phyloP scores from a whole-genome alignment of 1,140 invertebrate species.

The Subanguina moxae region DNA sequence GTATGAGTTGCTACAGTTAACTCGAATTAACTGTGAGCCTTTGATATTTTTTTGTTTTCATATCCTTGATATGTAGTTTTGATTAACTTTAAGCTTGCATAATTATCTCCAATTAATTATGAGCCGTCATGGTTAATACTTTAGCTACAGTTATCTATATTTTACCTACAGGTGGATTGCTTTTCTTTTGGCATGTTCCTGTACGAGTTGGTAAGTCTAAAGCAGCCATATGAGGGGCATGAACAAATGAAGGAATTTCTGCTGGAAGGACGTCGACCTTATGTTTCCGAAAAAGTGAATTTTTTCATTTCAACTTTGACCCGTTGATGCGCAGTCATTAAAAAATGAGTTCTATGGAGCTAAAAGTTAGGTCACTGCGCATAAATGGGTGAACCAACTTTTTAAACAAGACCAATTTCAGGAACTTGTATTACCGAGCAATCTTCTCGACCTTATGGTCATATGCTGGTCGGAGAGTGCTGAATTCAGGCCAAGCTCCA shows the following conservation, averaged over 20 bases:
- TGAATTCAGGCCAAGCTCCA: conserved; percentile 79
- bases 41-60: too few relatives aligned
- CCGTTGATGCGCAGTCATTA: too few relatives aligned
- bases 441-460: conserved; percentile 88
- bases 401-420: conserved; percentile 50
- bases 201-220: conserved; percentile 86
- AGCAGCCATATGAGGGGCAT: conserved; percentile 87
- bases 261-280: conserved; percentile 83
- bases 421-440: conserved; percentile 74
- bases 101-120: too few relatives aligned
- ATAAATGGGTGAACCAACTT: too few relatives aligned
- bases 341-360: too few relatives aligned
- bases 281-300: conserved; percentile 71
- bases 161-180: conserved; percentile 73
- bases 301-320: background rate
- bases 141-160: too few relatives aligned
- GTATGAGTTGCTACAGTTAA: too few relatives aligned
- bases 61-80: too few relatives aligned
- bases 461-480: conserved; percentile 87
- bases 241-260: conserved; percentile 93
- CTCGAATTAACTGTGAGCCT: too few relatives aligned
- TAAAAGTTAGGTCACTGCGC: too few relatives aligned
- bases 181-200: conserved; percentile 99
- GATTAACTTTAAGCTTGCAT: too few relatives aligned
- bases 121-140: too few relatives aligned